Conservation (phyloP, 2,888 invertebrate genomes). For the Gerris lacustris region DNA sequence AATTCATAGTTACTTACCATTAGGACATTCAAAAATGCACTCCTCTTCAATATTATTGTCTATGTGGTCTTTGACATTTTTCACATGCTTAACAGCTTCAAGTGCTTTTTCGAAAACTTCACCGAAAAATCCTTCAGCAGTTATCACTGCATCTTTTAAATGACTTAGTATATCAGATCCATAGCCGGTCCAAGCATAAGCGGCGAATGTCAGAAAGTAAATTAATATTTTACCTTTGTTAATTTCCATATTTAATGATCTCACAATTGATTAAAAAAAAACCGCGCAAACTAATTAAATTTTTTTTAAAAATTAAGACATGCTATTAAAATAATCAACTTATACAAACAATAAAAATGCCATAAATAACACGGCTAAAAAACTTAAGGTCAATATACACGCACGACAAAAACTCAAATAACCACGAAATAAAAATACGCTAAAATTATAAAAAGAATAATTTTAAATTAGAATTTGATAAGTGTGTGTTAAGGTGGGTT, state of each 20-base stretch:
- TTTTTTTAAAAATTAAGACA: too few relatives aligned
- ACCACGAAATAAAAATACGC: too few relatives aligned
- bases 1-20: constrained; percentile 42
- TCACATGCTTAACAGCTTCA: constrained; percentile 59
- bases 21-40: constrained; percentile 62
- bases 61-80: constrained; percentile 64
- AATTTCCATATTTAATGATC: too few relatives aligned
- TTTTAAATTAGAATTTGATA: too few relatives aligned
- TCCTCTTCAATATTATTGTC: constrained; percentile 76
- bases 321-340: too few relatives aligned
- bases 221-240: constrained; percentile 59
- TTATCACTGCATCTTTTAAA: constrained; percentile 55
- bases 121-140: constrained; percentile 67
- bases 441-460: too few relatives aligned
- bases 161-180: constrained; percentile 46
- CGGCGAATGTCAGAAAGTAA: constrained; percentile 60
- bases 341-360: too few relatives aligned
- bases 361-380: too few relatives aligned
- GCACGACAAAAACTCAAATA: too few relatives aligned
- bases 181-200: constrained; percentile 68
- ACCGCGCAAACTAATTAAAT: too few relatives aligned
- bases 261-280: too few relatives aligned
- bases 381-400: constrained; percentile 8
- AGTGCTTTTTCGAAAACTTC: constrained; percentile 62
- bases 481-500: too few relatives aligned